Base-by-base conservation (phyloP, 2,888 invertebrate genomes). In the Epistrophella euchroma region DNA sequence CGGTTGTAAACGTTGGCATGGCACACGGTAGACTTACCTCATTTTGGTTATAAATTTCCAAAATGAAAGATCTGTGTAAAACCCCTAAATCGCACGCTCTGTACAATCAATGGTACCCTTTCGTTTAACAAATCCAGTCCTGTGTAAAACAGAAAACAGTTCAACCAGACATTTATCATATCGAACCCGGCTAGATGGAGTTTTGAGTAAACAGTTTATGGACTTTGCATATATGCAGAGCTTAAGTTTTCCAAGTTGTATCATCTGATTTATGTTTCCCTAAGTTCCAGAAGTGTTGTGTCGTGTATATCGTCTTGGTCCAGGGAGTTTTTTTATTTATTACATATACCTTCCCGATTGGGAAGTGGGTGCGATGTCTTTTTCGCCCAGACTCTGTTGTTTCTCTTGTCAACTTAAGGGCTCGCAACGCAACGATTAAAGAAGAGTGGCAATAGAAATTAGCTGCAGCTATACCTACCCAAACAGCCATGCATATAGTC, bases 161-260 rank as follows among this genome's bases (percentile, higher is more conserved):
- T 45, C 68, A 62, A 47, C 37, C 11, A 73, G 37, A 58, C 86
- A 86, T 86, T 82, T 81, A 86, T 86, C 86, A 86, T 82, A 86
- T 86, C 77, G 74, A 78, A 73, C 43, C 50, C 43, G 85, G 64
- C 50, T 68, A 68, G 66, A 68, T 81, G 73, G 70, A 75, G 71
- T 76, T 80, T 72, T 68, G 68, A 73, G 82, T 78, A 86, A 86
- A 86, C 86, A 86, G 58, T 86, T 81, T 82, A 56, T 62, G 74
- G 71, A 82, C 73, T 77, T 71, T 77, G 76, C 71, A 78, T 86
- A 66, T 68, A 80, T 76, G 86, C 73, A 74, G 71, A 82, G 71
- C 77, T 82, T 71, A 74, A 82, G 82, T 82, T 82, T 82, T 86
- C 40, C 82, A 47, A 66, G 62, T 73, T 71, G 35, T 77, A 40